These are phyloP conservation scores for Platyrinchus mystaceus DNA, from an alignment of 2,797 vertebrate genomes.

Conservation along the genomic window DNA sequence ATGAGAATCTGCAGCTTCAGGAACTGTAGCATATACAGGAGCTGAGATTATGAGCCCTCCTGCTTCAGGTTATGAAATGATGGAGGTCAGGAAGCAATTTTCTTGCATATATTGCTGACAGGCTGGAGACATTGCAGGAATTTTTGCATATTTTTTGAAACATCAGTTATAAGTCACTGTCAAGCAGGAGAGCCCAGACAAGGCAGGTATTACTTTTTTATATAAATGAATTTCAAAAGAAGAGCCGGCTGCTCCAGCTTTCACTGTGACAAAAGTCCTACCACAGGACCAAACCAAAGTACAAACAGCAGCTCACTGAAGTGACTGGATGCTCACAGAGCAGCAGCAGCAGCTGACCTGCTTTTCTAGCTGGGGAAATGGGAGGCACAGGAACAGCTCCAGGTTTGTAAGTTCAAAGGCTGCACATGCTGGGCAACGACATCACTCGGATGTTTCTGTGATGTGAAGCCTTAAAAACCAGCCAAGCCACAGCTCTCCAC, in stretches of 20 bases:
- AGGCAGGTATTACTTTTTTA: not conserved
- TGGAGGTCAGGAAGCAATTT: slow-evolving; percentile 68
- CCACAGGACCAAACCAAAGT: not conserved
- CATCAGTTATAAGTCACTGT: slow-evolving; percentile 44
- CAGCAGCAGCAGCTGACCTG: not conserved
- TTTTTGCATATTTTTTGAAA: slow-evolving; percentile 26
- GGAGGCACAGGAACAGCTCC: not conserved
- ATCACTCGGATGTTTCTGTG: accelerated
- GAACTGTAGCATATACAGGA: not conserved
- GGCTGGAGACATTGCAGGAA: not conserved
- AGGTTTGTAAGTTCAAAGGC: not conserved
- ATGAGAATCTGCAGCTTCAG: slow-evolving; percentile 43
- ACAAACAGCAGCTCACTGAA: not conserved
- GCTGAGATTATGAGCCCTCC: slow-evolving; percentile 46
- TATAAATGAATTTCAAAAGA: not conserved
- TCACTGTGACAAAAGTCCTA: slow-evolving; percentile 5
- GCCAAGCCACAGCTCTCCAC: not conserved
- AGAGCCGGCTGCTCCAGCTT: not conserved
- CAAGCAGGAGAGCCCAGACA: slow-evolving; percentile 1
- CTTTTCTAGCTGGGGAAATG: not conserved
- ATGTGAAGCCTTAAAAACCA: not conserved
- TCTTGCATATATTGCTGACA: slow-evolving; percentile 48
- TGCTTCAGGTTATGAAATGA: slow-evolving; percentile 54
- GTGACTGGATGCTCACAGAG: not conserved
- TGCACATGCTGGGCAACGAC: not conserved